A percentile compares a stretch with the other conserved stretches of the same genome.
Conservation (phyloP, 30 jellyfish, hydroid and myxozoan genomes). For the Calvadosia cruxmelitensis region DNA sequence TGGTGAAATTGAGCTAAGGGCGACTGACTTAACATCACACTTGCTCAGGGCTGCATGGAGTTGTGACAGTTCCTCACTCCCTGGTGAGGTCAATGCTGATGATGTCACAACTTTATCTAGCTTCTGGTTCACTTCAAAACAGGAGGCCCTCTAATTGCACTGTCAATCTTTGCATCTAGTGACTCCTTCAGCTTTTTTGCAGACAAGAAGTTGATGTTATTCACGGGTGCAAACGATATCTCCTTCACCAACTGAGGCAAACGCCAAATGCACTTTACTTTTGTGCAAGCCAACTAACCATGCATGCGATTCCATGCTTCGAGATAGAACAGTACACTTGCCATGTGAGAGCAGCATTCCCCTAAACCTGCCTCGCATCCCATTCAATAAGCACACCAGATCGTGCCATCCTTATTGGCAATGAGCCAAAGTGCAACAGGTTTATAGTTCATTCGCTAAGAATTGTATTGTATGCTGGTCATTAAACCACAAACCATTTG, state of each 20-base stretch:
- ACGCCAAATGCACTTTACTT: conserved; percentile 19
- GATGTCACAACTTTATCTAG: neutral
- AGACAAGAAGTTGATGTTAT: conserved; percentile 1
- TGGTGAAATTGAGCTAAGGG: conserved; percentile 6
- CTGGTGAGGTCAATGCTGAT: neutral
- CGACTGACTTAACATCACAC: conserved; percentile 10
- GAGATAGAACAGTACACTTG: conserved; percentile 14
- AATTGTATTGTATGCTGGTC: conserved; percentile 8
- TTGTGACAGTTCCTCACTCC: neutral
- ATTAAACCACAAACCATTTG: conserved; percentile 31
- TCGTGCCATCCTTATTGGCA: conserved; percentile 24
- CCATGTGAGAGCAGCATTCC: conserved; percentile 51
- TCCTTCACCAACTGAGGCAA: conserved; percentile 2
- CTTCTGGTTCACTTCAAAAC: neutral
- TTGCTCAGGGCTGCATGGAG: conserved; percentile 4
- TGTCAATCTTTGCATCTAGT: neutral
- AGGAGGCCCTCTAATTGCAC: neutral
- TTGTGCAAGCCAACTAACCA: conserved; percentile 11
- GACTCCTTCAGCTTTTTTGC: neutral
- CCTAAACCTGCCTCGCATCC: conserved; percentile 41
- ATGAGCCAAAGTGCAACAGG: conserved; percentile 27
- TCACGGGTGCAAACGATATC: neutral
- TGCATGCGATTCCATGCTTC: conserved; percentile 16
- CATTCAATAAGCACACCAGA: conserved; percentile 28
- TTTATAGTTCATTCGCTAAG: conserved; percentile 28